These are phyloP conservation scores for Syrmaticus mikado DNA, from an alignment of 2,113 vertebrate genomes.

Conservation along the genomic window DNA sequence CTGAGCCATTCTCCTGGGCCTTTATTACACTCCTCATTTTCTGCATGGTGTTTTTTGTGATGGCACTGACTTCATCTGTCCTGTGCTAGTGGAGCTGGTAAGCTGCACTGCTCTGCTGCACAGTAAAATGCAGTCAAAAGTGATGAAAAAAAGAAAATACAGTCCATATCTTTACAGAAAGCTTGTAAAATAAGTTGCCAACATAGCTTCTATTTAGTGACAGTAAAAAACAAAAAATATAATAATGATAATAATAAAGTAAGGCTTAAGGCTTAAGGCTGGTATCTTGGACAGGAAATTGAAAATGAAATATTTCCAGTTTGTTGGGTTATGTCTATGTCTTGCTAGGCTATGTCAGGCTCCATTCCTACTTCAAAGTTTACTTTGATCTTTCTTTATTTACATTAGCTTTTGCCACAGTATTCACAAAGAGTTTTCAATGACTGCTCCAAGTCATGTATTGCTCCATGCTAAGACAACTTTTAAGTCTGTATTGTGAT, in stretches of 20 bases:
- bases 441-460: conserved; percentile 34
- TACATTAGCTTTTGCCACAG: conserved; percentile 58
- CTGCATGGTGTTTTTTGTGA: background rate
- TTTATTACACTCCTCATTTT: background rate
- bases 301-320: conserved; percentile 64
- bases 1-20: background rate
- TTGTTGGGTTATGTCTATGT: conserved; percentile 28
- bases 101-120: background rate
- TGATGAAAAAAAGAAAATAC: background rate
- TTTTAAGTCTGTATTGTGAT: background rate
- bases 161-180: background rate
- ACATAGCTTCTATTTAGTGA: background rate
- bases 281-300: conserved; percentile 28
- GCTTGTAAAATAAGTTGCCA: background rate
- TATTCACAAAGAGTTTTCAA: conserved; percentile 41
- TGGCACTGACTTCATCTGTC: background rate
- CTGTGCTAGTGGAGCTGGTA: background rate
- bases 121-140: background rate
- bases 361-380: conserved; percentile 62
- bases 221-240: background rate
- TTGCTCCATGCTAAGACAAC: background rate
- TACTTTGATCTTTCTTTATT: conserved; percentile 69
- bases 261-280: background rate
- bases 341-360: conserved; percentile 27
- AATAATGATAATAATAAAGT: background rate